Percentiles rank a stretch among this genome's conserved stretches.
Conservation (phyloP, 2,888 invertebrate species). For the Criorhina ranunculi region DNA sequence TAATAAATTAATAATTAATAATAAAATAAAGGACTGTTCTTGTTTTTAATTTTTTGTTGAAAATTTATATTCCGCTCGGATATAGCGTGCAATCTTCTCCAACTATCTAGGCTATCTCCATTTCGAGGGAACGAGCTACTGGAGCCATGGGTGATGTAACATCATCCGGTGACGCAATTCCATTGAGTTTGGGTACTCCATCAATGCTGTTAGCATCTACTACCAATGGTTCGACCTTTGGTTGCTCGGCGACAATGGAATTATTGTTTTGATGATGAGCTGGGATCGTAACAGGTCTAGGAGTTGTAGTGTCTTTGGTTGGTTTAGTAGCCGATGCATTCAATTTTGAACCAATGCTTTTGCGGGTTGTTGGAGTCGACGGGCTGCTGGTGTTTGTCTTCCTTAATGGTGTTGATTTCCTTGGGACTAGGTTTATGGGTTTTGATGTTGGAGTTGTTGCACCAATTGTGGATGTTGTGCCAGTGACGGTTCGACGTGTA, state of each 20-base stretch:
- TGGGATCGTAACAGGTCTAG: slow-evolving; percentile 65
- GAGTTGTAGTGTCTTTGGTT: slow-evolving; percentile 74
- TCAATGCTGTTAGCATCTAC: not conserved
- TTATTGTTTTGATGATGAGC: slow-evolving; percentile 58
- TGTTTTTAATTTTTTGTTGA: slow-evolving; percentile 40
- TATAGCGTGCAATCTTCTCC: slow-evolving; percentile 33
- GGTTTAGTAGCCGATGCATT: slow-evolving; percentile 68
- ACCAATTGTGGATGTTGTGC: slow-evolving; percentile 61
- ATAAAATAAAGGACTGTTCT: slow-evolving; percentile 74
- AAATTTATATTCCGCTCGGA: slow-evolving; percentile 55
- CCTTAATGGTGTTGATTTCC: slow-evolving; percentile 73
- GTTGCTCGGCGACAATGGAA: slow-evolving; percentile 54
- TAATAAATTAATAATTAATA: slow-evolving; percentile 75
- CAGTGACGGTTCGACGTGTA: slow-evolving; percentile 57
- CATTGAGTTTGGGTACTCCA: slow-evolving; percentile 68
- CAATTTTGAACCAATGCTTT: slow-evolving; percentile 67
- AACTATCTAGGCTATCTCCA: slow-evolving; percentile 61
- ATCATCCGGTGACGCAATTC: slow-evolving; percentile 67
- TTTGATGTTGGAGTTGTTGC: slow-evolving; percentile 72
- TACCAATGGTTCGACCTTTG: slow-evolving; percentile 33
- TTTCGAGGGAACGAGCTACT: slow-evolving; percentile 50
- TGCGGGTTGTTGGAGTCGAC: slow-evolving; percentile 66
- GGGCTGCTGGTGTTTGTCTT: slow-evolving; percentile 65
- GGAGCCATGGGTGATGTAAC: slow-evolving; percentile 52
- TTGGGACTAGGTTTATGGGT: slow-evolving; percentile 67